A percentile compares a stretch with the other conserved stretches of the same genome.
Conservation (phyloP, 53 echinoderm and acorn worm species). For the Arbacia lixula region DNA sequence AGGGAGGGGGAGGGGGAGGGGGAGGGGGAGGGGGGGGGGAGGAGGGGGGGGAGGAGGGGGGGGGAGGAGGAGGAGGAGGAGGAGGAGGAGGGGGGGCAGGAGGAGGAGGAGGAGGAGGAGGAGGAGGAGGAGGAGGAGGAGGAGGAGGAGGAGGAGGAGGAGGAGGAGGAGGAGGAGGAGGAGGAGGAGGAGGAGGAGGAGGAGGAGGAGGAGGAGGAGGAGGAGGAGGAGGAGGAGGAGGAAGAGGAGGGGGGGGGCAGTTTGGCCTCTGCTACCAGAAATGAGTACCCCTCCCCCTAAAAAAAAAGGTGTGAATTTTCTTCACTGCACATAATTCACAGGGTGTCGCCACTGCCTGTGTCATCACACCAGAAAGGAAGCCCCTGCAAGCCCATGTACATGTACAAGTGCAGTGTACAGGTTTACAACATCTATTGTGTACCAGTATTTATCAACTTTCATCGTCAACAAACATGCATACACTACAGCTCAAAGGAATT, state of each 20-base stretch:
- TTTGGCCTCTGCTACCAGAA: no score
- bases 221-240: conserved; percentile 26
- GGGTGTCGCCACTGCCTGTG: no score
- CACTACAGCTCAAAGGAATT: no score
- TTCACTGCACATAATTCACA: no score
- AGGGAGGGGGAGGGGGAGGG: background rate
- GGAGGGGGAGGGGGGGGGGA: background rate
- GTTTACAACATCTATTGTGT: no score
- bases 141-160: conserved; percentile 27
- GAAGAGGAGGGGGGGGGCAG: background rate
- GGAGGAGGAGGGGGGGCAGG: background rate
- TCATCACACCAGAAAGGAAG: no score
- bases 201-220: conserved; percentile 34
- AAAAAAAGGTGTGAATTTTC: no score
- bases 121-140: conserved; percentile 52
- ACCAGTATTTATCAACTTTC: no score
- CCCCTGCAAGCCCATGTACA: no score
- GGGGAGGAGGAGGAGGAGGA: background rate
- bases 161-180: conserved; percentile 28
- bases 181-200: conserved; percentile 25
- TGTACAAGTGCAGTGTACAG: no score
- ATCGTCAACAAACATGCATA: no score
- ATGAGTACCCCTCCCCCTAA: no score
- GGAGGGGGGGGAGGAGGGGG: background rate
- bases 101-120: background rate